These are phyloP conservation scores for Sciaenops ocellatus DNA, from an alignment of 2,797 vertebrate species.

Conservation along the genomic window DNA sequence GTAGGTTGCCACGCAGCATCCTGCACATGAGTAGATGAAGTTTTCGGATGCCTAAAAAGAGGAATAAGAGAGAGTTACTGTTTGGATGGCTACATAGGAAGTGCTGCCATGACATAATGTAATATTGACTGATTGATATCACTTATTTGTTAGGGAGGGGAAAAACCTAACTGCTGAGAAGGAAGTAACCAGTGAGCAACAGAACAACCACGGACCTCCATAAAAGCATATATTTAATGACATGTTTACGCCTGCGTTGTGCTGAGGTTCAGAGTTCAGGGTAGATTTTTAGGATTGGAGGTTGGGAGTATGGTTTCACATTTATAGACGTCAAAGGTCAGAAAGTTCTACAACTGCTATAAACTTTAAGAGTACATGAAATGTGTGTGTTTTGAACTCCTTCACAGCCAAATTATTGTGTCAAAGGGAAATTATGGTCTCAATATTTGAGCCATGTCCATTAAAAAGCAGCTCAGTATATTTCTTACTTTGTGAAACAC, in stretches of 20 bases:
- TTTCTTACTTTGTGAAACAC: background rate
- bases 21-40: conserved; percentile 98
- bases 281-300: conserved; percentile 1
- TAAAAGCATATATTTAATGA: background rate
- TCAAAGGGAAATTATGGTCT: background rate
- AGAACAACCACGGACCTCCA: background rate
- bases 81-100: background rate
- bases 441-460: background rate
- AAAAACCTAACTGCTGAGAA: background rate
- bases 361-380: background rate
- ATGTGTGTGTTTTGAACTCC: background rate
- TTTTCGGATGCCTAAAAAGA: conserved; percentile 94
- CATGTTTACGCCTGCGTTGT: background rate
- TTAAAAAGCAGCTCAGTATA: background rate
- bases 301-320: conserved; percentile 23
- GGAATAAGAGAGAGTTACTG: background rate
- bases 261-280: conserved; percentile 5
- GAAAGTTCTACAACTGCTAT: conserved; percentile 10
- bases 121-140: background rate
- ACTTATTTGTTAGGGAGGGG: background rate
- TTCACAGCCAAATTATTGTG: background rate
- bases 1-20: conserved; percentile 98
- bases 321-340: conserved; percentile 36
- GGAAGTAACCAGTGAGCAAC: background rate
- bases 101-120: background rate